Percentiles rank a stretch among this genome's conserved stretches.
Conservation (phyloP, 2,888 invertebrate genomes). For the Anarsia innoxiella region DNA sequence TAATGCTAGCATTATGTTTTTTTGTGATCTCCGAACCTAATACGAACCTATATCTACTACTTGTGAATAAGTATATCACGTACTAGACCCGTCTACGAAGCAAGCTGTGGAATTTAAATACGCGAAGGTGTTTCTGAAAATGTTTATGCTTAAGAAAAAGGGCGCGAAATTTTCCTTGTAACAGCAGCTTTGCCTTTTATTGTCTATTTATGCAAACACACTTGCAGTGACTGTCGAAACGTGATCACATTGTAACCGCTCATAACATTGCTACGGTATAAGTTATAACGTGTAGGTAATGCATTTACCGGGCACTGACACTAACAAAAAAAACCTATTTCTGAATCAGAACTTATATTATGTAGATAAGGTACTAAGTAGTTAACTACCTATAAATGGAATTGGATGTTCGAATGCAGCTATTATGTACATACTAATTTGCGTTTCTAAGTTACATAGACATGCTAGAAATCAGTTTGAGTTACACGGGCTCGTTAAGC, state of each 20-base stretch:
- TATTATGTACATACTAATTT: too few relatives aligned
- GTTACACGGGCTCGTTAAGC: not conserved
- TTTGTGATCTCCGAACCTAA: slow-evolving; percentile 40
- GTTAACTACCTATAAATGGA: too few relatives aligned
- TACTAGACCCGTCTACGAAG: slow-evolving; percentile 46
- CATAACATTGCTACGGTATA: slow-evolving; percentile 12
- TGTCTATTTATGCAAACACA: slow-evolving; percentile 54
- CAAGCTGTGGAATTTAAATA: slow-evolving; percentile 62
- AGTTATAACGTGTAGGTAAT: too few relatives aligned
- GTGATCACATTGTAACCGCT: slow-evolving; percentile 25
- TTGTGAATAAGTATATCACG: slow-evolving; percentile 67
- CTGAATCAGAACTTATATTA: too few relatives aligned
- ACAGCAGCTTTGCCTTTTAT: slow-evolving; percentile 46
- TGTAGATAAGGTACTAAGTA: too few relatives aligned
- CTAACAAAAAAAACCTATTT: too few relatives aligned
- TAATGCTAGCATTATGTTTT: slow-evolving; percentile 20
- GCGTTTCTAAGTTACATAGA: not conserved
- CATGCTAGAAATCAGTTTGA: not conserved
- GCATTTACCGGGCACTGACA: too few relatives aligned
- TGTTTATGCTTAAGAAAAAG: slow-evolving; percentile 52
- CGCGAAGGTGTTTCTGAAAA: slow-evolving; percentile 52
- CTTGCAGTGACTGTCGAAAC: slow-evolving; percentile 33
- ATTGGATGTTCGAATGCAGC: too few relatives aligned
- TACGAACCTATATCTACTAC: slow-evolving; percentile 51
- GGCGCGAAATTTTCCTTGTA: slow-evolving; percentile 32